Base-by-base conservation (phyloP, 2,797 vertebrate genomes). In the Fringilla coelebs region DNA sequence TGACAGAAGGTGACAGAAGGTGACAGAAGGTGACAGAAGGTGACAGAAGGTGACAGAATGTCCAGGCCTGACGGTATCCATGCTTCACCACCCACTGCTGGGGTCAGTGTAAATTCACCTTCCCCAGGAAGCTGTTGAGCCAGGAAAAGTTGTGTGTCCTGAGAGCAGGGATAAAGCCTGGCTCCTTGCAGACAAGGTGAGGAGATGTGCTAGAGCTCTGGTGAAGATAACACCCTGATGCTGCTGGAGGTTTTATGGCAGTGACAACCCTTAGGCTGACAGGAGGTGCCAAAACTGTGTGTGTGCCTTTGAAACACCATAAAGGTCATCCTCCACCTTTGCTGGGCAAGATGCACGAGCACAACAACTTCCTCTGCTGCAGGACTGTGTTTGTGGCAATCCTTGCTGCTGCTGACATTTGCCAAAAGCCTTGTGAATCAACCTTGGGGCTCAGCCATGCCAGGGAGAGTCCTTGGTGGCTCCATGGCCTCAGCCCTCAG, bases 1-100 rank as follows among this genome's bases (percentile, higher is more conserved):
- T 60, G 54, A 32, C 17, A 17, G 45, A 46, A 57, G 26, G 54
- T 55, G 49, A n/a, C 18, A 18, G 45, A 45, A 55, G 25, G 40
- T 58, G 54, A 34, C 19, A 19, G 45, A 45, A 57, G 26, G 43
- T 58, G 54, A 29, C 19, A 46, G 34, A 40, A 34, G 51, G 52
- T 52, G 51, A 52, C 52, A 52, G 51, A 19, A 74, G 3, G 45
- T 57, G 46, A 32, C 17, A 17, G 45, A 48, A 11, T 66, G 36
- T 79, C 49, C 74, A 78, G 48, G 14, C 8, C 28, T 0, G 0
- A 15, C 0, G 7, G 40, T 10, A 4, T 41, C 72, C 46, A 29
- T 0, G 0, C 51, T 60, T 40, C 48, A 55, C 34, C 21, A 3
- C 1, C 1, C 22, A 22, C 0, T 1, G 58, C 32, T 5, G 1